Base-by-base conservation (phyloP, 2,797 vertebrate genomes). In the Typhlichthys eigenmanni region DNA sequence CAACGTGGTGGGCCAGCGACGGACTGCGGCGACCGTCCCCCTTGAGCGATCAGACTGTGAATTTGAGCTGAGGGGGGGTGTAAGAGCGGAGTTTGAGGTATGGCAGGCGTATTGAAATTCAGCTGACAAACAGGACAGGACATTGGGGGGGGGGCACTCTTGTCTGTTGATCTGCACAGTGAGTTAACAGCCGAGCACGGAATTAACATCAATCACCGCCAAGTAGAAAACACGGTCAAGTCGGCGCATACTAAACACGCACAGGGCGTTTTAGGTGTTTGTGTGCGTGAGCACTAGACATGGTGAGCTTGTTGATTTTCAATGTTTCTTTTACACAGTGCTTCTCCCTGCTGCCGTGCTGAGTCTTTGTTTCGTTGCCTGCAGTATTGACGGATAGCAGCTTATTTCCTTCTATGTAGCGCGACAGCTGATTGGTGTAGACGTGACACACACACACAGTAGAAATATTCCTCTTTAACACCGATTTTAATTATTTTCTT, bases 71-170 rank as follows among this genome's bases (percentile, higher is more conserved):
- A 54, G 13, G 19, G 29, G 57, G 19, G 47, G 34, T 3, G 24
- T 24, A 46, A 43, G 53, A n/a, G 14, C 29, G 47, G 19, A 57
- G 51, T 50, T 8, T 9, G 57, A 50, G 46, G 34, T 11, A 4
- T 17, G 45, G 59, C 16, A 55, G 60, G 64, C 0, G 3, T 54
- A 16, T 43, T 66, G 34, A 55, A 54, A 43, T 50, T 47, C 55
- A 65, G 55, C 14, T 67, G 69, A 68, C 60, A 51, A 24, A 65
- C 64, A 48, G 71, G 59, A 68, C 64, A 48, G 71, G 59, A 68
- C 64, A 49, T 54, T 57, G 34, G 7, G 19, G 58, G 34, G 34
- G 34, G 34, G 34, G 34, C 7, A 7, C 34, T 66, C 67, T 45
- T 14, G 46, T 66, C 55, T 58, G 5, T 34, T 38, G 47, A 48